These are phyloP conservation scores for Nephrotoma appendiculata DNA, from an alignment of 2,888 invertebrate genomes.

Conservation along the genomic window DNA sequence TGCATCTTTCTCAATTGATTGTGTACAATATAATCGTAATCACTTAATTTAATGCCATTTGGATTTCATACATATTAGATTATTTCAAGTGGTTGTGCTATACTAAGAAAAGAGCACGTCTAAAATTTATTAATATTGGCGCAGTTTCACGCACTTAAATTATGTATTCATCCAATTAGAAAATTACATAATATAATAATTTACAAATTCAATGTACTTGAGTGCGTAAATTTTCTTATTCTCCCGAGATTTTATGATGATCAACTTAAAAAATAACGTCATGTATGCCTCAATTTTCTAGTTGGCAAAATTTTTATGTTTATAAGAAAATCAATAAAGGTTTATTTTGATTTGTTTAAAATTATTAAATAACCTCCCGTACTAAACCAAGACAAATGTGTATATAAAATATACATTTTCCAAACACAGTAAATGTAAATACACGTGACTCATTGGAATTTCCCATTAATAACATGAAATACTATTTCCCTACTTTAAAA, in stretches of 20 bases:
- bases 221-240: not conserved
- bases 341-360: not conserved
- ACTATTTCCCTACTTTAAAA: no score
- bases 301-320: not conserved
- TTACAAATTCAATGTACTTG: not conserved
- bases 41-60: not conserved
- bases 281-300: not conserved
- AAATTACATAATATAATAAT: not conserved
- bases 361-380: not conserved
- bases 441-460: not conserved
- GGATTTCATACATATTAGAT: not conserved
- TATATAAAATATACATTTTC: not conserved
- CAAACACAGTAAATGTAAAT: not conserved
- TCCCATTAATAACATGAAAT: not conserved
- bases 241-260: not conserved
- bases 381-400: not conserved
- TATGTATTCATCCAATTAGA: no score
- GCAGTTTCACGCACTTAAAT: no score
- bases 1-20: not conserved
- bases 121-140: no score
- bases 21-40: not conserved
- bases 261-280: not conserved
- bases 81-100: no score
- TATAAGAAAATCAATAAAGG: not conserved
- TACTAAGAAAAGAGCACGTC: no score